These are phyloP conservation scores for Caenorhabditis panamensis DNA, from an alignment of 2,888 invertebrate species.

Conservation along the genomic window DNA sequence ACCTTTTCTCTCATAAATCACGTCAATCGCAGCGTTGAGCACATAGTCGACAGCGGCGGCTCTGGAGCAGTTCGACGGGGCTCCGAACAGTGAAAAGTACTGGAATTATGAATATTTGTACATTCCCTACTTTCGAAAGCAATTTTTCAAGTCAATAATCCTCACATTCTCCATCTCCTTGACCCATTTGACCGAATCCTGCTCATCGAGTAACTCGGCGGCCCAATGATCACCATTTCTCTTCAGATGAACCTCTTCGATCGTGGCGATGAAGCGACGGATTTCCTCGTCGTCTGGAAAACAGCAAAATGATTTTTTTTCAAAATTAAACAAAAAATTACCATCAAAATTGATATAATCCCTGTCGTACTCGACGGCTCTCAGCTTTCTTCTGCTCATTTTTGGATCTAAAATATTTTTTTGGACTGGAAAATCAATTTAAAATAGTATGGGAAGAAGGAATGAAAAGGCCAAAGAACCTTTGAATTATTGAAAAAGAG, in stretches of 20 bases:
- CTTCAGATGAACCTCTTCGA: conserved; percentile 64
- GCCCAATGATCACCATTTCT: conserved; percentile 63
- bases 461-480: background rate
- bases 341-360: conserved; percentile 67
- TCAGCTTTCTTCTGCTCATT: conserved; percentile 68
- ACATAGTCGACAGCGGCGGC: conserved; percentile 62
- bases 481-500: conserved; percentile 1
- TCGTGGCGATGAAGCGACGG: conserved; percentile 55
- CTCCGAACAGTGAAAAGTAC: conserved; percentile 64
- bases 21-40: conserved; percentile 58
- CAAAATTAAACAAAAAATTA: conserved; percentile 12
- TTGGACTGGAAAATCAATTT: background rate
- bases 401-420: background rate
- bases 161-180: conserved; percentile 53
- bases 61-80: conserved; percentile 38
- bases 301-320: background rate
- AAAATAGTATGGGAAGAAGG: too few relatives aligned
- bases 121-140: background rate
- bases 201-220: conserved; percentile 58
- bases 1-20: conserved; percentile 65
- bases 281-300: conserved; percentile 65
- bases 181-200: conserved; percentile 51
- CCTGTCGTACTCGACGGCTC: conserved; percentile 63
- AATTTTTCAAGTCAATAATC: background rate
- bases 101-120: too few relatives aligned